Base-by-base conservation (phyloP, 2,113 vertebrate genomes). In the Dermatemys mawii region DNA sequence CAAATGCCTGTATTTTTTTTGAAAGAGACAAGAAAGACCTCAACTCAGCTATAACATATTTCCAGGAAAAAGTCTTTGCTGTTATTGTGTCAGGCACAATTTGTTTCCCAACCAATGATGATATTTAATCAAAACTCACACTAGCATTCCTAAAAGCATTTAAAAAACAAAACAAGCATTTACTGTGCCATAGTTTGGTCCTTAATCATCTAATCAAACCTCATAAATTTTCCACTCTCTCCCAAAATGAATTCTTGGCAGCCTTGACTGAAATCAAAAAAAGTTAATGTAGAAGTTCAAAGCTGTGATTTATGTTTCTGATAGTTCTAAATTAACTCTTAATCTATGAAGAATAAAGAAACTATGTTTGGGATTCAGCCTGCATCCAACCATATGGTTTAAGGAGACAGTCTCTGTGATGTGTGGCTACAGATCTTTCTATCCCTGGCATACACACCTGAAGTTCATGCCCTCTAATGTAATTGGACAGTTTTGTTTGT, bases 401-500 rank as follows among this genome's bases (percentile, higher is more conserved):
- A 84, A 84, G 95, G 95, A 97, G 97, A 95, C 94, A 86, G 90
- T 93, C 92, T 94, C 90, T 75, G 88, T 88, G 50, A 86, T 76
- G 35, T 88, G 92, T 83, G 84, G 93, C 89, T 96, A 96, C 94
- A 96, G 80, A 53, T 97, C 97, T 97, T 91, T 85, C 92, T 96
- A 97, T 97, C 97, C 95, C 93, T 94, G 95, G 95, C 95, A 53
- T 78, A 95, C 95, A 98, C 98, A 98, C 98, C 98, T 98, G 98
- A 98, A 98, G 98, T 99, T 99, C 98, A 94, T 98, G 97, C 96
- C 98, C 98, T 93, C 93, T 98, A 98, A 98, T 98, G 97, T 99
- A 98, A 99, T 98, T 98, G 98, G 99, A 99, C 98, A 98, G 98
- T 98, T 98, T 98, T 98, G 98, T 98, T 98, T 97, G 97, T 98